These are phyloP conservation scores for Rhyzopertha dominica DNA, from an alignment of 1,140 invertebrate species.

Conservation along the genomic window DNA sequence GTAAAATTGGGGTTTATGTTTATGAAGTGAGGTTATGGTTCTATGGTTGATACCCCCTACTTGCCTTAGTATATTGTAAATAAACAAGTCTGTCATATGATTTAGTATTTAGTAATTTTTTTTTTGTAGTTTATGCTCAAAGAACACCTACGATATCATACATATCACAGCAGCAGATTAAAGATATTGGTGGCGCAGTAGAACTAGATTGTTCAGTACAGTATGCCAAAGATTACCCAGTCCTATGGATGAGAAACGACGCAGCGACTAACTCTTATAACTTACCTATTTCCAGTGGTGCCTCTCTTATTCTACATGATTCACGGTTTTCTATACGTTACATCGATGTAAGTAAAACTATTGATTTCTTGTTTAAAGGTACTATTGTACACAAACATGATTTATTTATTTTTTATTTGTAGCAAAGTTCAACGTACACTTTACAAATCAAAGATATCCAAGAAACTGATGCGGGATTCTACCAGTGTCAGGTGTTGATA, in stretches of 20 bases:
- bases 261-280: constrained; percentile 51
- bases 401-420: constrained; percentile 10
- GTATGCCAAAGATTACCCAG: constrained; percentile 78
- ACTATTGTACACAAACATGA: constrained; percentile 3
- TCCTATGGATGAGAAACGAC: constrained; percentile 70
- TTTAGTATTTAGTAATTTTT: too few species aligned
- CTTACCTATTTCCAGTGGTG: constrained; percentile 72
- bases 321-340: constrained; percentile 80
- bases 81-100: too few species aligned
- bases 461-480: constrained; percentile 86
- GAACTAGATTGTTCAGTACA: constrained; percentile 86
- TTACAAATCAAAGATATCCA: constrained; percentile 88
- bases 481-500: constrained; percentile 82
- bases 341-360: constrained; percentile 59
- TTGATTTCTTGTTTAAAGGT: constrained; percentile 5
- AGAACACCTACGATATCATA: constrained; percentile 86
- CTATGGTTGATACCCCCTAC: too few species aligned
- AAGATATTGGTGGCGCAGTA: constrained; percentile 83
- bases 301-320: constrained; percentile 77
- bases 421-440: constrained; percentile 41
- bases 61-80: too few species aligned
- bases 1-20: too few species aligned
- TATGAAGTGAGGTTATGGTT: too few species aligned
- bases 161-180: constrained; percentile 86
- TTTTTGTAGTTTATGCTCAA: constrained; percentile 57